Evolutionary conservation across 2,888 invertebrate species (phyloP).

Genomic region (Eretmocerus hayati): DNA sequence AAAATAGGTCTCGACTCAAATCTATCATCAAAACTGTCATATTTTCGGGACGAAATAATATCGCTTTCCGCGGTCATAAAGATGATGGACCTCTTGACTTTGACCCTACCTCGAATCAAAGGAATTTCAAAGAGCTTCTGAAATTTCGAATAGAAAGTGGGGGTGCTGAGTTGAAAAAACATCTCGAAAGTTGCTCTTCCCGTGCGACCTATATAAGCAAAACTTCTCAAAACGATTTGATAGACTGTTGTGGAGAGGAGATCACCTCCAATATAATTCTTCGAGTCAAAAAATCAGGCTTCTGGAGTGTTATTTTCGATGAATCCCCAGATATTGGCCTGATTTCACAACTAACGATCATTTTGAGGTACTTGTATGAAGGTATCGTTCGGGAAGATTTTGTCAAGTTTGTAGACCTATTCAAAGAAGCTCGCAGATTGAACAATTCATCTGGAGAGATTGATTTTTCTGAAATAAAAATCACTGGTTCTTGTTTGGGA

Average conservation of each 20-base stretch:
- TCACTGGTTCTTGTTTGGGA: background rate
- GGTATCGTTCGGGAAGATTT: background rate
- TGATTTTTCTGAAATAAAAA: background rate
- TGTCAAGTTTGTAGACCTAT: background rate
- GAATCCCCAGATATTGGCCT: background rate
- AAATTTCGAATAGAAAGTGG: background rate
- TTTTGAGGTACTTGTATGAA: background rate
- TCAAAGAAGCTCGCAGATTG: background rate
- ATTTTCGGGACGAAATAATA: background rate
- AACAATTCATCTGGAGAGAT: background rate
- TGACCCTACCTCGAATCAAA: background rate
- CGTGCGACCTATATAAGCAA: background rate
- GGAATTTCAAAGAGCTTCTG: background rate
- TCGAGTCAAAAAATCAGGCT: background rate
- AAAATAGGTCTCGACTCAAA: background rate
- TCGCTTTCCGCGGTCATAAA: background rate
- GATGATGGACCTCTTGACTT: background rate
- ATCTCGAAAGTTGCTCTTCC: background rate
- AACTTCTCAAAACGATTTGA: background rate
- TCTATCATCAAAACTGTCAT: background rate
- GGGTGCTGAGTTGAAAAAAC: background rate
- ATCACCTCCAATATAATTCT: background rate
- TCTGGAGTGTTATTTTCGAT: background rate
- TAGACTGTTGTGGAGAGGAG: background rate
- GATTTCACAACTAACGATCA: background rate